phyloP scores from a whole-genome alignment of 2,888 invertebrate species.

The Litoditis marina region DNA sequence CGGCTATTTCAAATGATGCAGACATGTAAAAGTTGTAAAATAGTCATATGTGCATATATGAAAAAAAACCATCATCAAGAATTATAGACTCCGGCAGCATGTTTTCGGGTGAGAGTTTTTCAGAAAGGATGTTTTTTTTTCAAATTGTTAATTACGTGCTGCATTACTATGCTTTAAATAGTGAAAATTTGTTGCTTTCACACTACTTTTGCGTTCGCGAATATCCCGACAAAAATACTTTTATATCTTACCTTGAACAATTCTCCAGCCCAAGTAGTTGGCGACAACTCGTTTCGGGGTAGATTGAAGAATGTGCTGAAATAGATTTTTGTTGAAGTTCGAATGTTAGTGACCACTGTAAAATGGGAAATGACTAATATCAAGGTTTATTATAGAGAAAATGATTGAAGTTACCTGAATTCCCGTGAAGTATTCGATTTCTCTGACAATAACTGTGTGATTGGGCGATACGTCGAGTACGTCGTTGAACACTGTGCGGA shows the following conservation, averaged over 20 bases:
- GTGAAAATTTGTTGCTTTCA: too few species aligned
- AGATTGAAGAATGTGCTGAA: constrained; percentile 48
- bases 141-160: constrained; percentile 1
- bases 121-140: too few species aligned
- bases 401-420: constrained; percentile 41
- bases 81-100: too few species aligned
- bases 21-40: too few species aligned
- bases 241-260: constrained; percentile 47
- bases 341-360: too few species aligned
- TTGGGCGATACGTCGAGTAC: constrained; percentile 42
- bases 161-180: too few species aligned
- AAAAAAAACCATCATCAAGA: too few species aligned
- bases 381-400: too few species aligned
- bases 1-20: too few species aligned
- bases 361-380: too few species aligned
- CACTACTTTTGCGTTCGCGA: not conserved
- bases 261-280: constrained; percentile 58
- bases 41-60: too few species aligned
- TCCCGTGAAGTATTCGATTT: constrained; percentile 52
- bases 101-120: too few species aligned
- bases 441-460: constrained; percentile 55
- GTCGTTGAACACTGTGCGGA: constrained; percentile 47
- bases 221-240: constrained; percentile 15
- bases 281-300: constrained; percentile 52
- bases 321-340: not conserved